A percentile compares a stretch with the other conserved stretches of the same genome.
Evolutionary conservation across 2,888 invertebrate genomes (phyloP).

Genomic region (Orchesella flavescens): DNA sequence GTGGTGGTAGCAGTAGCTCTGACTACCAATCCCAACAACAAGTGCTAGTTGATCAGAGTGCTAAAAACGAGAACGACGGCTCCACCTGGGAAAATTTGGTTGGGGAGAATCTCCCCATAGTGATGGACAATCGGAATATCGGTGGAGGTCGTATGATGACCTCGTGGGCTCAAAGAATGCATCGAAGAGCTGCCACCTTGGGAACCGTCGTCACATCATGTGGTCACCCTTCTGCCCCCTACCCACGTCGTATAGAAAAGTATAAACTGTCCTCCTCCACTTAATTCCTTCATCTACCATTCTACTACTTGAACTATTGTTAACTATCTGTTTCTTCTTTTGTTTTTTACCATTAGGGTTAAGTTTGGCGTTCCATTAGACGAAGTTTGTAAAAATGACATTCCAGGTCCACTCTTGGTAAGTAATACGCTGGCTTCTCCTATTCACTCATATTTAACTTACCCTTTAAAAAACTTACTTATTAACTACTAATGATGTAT

Average conservation of each 20-base stretch:
- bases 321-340: not conserved
- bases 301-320: not conserved
- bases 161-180: constrained; percentile 74
- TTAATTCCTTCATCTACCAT: not conserved
- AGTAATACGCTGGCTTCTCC: constrained; percentile 76
- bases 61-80: not conserved
- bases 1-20: not conserved
- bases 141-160: constrained; percentile 72
- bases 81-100: constrained; percentile 43
- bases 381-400: constrained; percentile 95
- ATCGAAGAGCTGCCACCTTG: constrained; percentile 90
- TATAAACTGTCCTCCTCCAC: constrained; percentile 68
- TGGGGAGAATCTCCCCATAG: constrained; percentile 65
- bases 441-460: too few relatives aligned
- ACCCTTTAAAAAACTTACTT: too few relatives aligned
- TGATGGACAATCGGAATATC: constrained; percentile 67
- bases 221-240: constrained; percentile 88
- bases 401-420: constrained; percentile 92
- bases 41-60: constrained; percentile 10
- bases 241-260: constrained; percentile 89
- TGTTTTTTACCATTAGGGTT: constrained; percentile 77
- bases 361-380: constrained; percentile 94
- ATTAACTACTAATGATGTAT: too few relatives aligned
- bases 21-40: not conserved
- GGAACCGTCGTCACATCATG: constrained; percentile 93